Evolutionary conservation across 2,113 vertebrate genomes (phyloP), one percentile per base, ranked within the genome.

Genomic region (Semicossyphus pulcher): DNA sequence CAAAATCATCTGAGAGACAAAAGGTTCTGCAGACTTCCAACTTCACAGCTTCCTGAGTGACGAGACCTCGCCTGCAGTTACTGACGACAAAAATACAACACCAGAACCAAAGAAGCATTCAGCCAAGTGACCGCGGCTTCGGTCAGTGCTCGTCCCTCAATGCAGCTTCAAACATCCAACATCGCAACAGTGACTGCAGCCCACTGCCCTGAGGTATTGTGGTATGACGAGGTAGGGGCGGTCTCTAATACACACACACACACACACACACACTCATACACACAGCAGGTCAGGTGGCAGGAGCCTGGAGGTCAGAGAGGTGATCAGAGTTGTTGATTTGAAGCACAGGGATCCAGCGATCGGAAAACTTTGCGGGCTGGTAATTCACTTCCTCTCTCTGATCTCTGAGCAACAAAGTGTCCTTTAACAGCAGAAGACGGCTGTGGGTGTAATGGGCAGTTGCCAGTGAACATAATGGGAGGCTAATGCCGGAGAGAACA

Each of bases 1-100:
- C 73, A 86, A 89, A 87, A 89, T 85, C 79, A 88, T 86, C 84
- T 61, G 58, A 89, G 70, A 89, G 78, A 90, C 86, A 82, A 89
- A 84, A 80, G 49, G 68, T 84, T 89, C 88, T 76, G 83, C 90
- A 89, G 84, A 91, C 87, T 72, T 86, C 28, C 83, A 80, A 86
- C 84, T 88, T 92, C 89, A 89, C 91, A 88, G 87, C 89, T 91
- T 91, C 89, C 91, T 91, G 92, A 92, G 91, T 73, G 80, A 91
- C 83, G 86, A 86, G 76, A 82, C 79, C 79, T 89, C 71, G 80
- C 71, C 81, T 86, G 84, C 88, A 86, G 90, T 84, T 85, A 87
- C 71, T 85, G 86, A 86, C 42, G 26, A 85, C 67, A 52, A 53
- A 82, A 76, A 61, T 48, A 41, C 53, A 82, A 84, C 75, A 70